Base-by-base conservation (phyloP, 2,888 invertebrate genomes). In the Gnatocerus cornutus region DNA sequence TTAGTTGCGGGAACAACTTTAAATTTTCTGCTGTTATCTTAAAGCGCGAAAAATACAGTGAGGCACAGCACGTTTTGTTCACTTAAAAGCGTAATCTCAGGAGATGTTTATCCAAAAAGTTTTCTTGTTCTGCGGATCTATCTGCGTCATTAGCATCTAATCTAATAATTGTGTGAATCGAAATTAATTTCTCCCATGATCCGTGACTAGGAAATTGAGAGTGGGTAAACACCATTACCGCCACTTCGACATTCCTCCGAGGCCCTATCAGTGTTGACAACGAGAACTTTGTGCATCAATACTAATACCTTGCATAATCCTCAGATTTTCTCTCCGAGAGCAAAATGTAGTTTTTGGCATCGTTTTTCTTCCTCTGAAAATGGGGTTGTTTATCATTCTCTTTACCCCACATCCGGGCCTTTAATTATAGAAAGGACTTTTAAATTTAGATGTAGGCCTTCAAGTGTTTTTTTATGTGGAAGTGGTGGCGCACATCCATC, bases 221-320 rank as follows among this genome's bases (percentile, higher is more conserved):
- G 41, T 63, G 45, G 63, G 63, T 63, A 63, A 63, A 63, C 45
- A 63, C 56, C 48, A 56, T 55, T 56, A 46, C 46, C 1, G 48
- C 37, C 56, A 39, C 46, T 56, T 56, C 37, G 50, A 13, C 55
- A 56, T 56, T 68, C 56, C 62, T 56, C 63, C 61, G 67, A 56
- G 68, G 29, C 30, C 61, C 55, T 53, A 56, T 62, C 61, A 53
- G 13, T 52, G 67, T 69, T 67, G 62, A 68, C 71, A 68, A 63
- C 50, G 66, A 30, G 63, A 75, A 75, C 62, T 76, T 75, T 70
- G 72, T 71, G 68, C 74, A 74, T 75, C 76, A 73, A 72, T 76
- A 74, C 75, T 74, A 77, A 77, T 77, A 77, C 76, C 77, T 74
- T 9, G 75, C 72, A 73, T 78, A 76, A 78, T 78, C 76, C 71